Conservation (phyloP, 1,140 invertebrate species). For the Cepaea nemoralis region DNA sequence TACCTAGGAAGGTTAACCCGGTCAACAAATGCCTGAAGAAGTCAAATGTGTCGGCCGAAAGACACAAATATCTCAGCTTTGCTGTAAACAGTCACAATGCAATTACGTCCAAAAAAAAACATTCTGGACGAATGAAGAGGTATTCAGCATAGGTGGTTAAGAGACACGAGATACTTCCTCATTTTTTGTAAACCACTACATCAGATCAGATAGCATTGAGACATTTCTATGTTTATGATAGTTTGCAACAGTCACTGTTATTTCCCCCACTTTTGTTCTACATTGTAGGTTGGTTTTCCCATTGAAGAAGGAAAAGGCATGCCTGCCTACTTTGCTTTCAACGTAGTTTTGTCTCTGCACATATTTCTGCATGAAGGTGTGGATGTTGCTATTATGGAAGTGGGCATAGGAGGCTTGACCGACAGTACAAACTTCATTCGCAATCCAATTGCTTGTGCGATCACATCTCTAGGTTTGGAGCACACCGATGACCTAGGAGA, state of each 20-base stretch:
- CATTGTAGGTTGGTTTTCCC: not conserved
- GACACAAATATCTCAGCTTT: no score
- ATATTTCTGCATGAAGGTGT: constrained; percentile 86
- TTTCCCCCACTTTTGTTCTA: not conserved
- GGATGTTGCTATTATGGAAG: constrained; percentile 95
- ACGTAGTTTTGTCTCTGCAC: constrained; percentile 92
- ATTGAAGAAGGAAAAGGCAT: constrained; percentile 73
- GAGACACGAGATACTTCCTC: no score
- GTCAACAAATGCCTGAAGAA: no score
- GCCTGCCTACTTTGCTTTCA: constrained; percentile 94
- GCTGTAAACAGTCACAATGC: no score
- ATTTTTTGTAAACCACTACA: no score
- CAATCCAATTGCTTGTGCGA: constrained; percentile 82
- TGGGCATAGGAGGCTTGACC: constrained; percentile 95
- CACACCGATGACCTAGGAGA: constrained; percentile 86
- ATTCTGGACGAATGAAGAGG: no score
- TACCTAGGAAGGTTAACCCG: no score
- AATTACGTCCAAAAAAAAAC: no score
- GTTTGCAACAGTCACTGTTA: not conserved
- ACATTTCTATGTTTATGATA: no score
- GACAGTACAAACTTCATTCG: constrained; percentile 93
- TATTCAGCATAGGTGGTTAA: no score
- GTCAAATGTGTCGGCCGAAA: no score
- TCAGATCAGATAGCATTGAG: no score
- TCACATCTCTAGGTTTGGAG: constrained; percentile 92